These are phyloP conservation scores for Amazona vittata DNA, from an alignment of 2,113 vertebrate genomes.

Conservation along the genomic window DNA sequence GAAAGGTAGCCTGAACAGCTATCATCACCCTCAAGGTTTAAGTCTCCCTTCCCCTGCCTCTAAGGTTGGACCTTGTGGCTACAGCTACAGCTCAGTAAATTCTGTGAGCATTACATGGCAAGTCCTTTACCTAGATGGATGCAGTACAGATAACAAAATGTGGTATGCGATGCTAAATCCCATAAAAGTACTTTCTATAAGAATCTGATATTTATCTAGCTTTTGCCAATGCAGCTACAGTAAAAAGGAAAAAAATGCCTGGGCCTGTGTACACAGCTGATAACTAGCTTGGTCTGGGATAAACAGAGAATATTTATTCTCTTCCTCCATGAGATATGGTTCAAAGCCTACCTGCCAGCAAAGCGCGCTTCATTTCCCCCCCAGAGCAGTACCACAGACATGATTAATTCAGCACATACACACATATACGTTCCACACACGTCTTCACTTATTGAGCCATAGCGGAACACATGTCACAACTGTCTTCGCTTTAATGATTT, in stretches of 20 bases:
- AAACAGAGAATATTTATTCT: not conserved
- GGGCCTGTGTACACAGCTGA: not conserved
- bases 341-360: not conserved
- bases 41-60: not conserved
- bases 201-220: not conserved
- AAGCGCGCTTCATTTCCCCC: not conserved
- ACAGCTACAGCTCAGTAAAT: not conserved
- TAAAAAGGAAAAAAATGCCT: not conserved
- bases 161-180: not conserved
- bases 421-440: not conserved
- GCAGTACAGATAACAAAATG: not conserved
- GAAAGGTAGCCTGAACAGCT: not conserved
- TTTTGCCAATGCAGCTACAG: not conserved
- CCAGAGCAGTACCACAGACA: not conserved
- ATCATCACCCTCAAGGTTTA: not conserved
- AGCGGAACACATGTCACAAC: slow-evolving; percentile 49
- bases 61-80: not conserved
- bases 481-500: slow-evolving; percentile 56
- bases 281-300: not conserved
- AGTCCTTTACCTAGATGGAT: not conserved
- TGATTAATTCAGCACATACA: slow-evolving; percentile 43
- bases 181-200: not conserved
- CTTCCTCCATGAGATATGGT: not conserved
- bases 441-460: slow-evolving; percentile 40
- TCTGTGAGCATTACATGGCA: accelerated